phyloP scores from a whole-genome alignment of 2,113 vertebrate species.

The Gadus chalcogrammus region DNA sequence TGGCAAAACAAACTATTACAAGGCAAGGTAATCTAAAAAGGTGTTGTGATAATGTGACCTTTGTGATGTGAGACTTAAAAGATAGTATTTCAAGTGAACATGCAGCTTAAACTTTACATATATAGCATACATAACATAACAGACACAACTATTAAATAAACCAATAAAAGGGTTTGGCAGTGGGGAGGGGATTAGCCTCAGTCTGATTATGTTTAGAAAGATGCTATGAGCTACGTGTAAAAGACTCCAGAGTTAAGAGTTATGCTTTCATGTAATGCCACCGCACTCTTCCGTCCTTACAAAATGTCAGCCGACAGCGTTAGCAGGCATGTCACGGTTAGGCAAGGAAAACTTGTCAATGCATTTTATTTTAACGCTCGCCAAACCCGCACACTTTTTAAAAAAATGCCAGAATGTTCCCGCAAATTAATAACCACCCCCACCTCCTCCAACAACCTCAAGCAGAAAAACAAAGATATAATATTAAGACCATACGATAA shows the following conservation, averaged over 20 bases:
- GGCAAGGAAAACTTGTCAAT: too few species aligned
- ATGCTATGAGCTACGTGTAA: conserved; percentile 39
- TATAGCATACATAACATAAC: too few species aligned
- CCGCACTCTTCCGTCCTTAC: conserved; percentile 1
- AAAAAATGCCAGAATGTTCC: conserved; percentile 43
- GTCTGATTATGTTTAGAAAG: conserved; percentile 58
- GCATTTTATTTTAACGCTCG: too few species aligned
- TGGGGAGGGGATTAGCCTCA: conserved; percentile 6
- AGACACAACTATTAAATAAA: background rate
- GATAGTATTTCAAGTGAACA: conserved; percentile 44
- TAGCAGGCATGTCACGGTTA: too few species aligned
- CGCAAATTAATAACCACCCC: conserved; percentile 9
- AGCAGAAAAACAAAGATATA: conserved; percentile 58
- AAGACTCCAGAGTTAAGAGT: conserved; percentile 22
- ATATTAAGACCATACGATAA: conserved; percentile 22
- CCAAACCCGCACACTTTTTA: conserved; percentile 37
- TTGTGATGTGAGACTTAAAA: conserved; percentile 29
- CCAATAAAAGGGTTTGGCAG: background rate
- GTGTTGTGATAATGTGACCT: conserved; percentile 13
- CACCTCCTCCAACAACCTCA: conserved; percentile 62
- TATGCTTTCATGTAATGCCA: conserved; percentile 13
- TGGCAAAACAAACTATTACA: conserved; percentile 36
- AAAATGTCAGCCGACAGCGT: background rate
- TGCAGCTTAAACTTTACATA: conserved; percentile 38
- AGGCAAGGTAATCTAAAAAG: conserved; percentile 25